Evolutionary conservation across 1,140 invertebrate genomes (phyloP).

Genomic region (Pseudomyrmex cubaensis): DNA sequence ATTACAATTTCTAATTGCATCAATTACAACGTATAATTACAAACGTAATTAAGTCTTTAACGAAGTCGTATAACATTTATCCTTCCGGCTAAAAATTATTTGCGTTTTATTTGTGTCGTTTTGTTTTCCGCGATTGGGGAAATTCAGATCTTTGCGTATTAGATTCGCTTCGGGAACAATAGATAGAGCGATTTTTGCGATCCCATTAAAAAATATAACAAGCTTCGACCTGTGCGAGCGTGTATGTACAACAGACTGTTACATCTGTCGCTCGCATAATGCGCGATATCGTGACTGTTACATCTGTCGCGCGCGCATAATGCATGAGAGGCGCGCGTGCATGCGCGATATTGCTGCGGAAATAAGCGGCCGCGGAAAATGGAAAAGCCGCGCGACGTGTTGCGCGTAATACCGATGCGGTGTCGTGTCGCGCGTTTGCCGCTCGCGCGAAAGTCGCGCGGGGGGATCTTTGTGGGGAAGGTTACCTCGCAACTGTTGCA

Average conservation of each 20-base stretch:
- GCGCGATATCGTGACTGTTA: conserved; percentile 70
- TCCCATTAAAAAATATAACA: conserved; percentile 53
- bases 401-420: conserved; percentile 42
- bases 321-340: conserved; percentile 67
- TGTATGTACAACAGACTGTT: conserved; percentile 64
- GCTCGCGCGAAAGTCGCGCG: conserved; percentile 4
- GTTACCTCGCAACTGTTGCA: conserved; percentile 62
- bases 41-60: neutral
- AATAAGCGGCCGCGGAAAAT: conserved; percentile 70
- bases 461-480: neutral
- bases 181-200: neutral
- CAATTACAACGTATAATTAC: conserved; percentile 2
- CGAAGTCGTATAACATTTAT: neutral
- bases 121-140: neutral
- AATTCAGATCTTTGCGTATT: too few relatives aligned
- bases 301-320: conserved; percentile 76
- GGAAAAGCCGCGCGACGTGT: conserved; percentile 64
- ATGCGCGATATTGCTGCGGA: conserved; percentile 69
- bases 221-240: conserved; percentile 45
- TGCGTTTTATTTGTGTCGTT: neutral
- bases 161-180: too few relatives aligned
- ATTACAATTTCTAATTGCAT: neutral
- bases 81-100: neutral
- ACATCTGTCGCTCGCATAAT: conserved; percentile 79
- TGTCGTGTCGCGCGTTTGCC: conserved; percentile 15